These are phyloP conservation scores for Schizotus pectinicornis DNA, from an alignment of 2,888 invertebrate species.

Conservation along the genomic window DNA sequence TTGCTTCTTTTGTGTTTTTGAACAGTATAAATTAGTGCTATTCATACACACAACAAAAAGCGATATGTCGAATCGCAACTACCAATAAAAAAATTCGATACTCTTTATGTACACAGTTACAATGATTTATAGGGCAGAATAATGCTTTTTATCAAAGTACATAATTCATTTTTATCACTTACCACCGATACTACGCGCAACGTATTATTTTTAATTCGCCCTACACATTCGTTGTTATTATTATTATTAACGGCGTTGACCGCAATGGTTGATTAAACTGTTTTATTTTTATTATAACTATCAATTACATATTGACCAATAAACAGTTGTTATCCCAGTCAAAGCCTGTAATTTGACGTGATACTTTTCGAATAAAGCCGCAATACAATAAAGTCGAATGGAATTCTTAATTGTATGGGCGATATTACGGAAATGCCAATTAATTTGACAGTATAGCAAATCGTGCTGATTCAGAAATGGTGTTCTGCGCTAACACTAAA, in stretches of 20 bases:
- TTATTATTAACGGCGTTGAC: too few species aligned
- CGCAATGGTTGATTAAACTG: too few species aligned
- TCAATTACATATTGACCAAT: too few species aligned
- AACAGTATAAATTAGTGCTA: conserved; percentile 7
- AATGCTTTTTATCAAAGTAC: conserved; percentile 1
- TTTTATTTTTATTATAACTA: too few species aligned
- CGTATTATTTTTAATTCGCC: not conserved
- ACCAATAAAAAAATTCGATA: conserved; percentile 7
- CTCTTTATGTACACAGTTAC: not conserved
- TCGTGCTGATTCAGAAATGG: too few species aligned
- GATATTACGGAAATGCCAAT: too few species aligned
- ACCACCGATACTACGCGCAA: not conserved
- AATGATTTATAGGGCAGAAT: conserved; percentile 3
- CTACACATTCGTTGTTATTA: too few species aligned
- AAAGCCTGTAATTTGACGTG: not conserved
- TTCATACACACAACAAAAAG: conserved; percentile 6
- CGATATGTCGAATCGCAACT: not conserved
- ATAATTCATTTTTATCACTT: conserved; percentile 6
- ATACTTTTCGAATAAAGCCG: not conserved
- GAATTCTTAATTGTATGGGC: not conserved
- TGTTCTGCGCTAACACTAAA: too few species aligned
- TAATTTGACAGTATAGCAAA: too few species aligned
- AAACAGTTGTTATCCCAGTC: too few species aligned
- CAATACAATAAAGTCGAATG: not conserved
- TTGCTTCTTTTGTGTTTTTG: conserved; percentile 3